A percentile compares a stretch with the other conserved stretches of the same genome.
phyloP scores from a whole-genome alignment of 2,888 invertebrate genomes.

The Cantharis nigra region DNA sequence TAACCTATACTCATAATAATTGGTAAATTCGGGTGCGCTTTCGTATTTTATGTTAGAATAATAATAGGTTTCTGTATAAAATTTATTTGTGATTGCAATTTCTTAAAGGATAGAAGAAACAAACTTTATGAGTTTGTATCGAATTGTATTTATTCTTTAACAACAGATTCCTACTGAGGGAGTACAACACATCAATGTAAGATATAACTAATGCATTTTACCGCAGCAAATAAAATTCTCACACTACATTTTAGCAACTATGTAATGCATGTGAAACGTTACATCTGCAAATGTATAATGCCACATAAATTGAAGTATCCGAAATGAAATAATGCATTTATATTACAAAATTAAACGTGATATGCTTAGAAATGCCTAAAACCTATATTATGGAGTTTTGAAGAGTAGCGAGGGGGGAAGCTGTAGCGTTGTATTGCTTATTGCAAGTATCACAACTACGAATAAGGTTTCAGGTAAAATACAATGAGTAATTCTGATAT shows the following conservation, averaged over 20 bases:
- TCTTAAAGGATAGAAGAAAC: no score
- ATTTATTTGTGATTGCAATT: no score
- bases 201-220: constrained; percentile 34
- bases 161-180: background rate
- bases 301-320: background rate
- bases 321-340: background rate
- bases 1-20: no score
- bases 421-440: background rate
- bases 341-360: background rate
- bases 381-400: background rate
- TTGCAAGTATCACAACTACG: background rate
- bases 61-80: background rate
- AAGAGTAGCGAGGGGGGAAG: background rate
- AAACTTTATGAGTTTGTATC: no score
- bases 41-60: no score
- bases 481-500: background rate
- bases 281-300: constrained; percentile 24
- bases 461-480: no score
- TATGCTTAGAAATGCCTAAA: background rate
- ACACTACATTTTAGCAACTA: constrained; percentile 36
- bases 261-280: constrained; percentile 37
- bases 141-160: background rate
- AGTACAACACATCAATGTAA: background rate
- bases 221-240: constrained; percentile 40
- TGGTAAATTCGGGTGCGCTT: background rate